Evolutionary conservation across 2,113 vertebrate genomes (phyloP).

Genomic region (Nicator chloris): DNA sequence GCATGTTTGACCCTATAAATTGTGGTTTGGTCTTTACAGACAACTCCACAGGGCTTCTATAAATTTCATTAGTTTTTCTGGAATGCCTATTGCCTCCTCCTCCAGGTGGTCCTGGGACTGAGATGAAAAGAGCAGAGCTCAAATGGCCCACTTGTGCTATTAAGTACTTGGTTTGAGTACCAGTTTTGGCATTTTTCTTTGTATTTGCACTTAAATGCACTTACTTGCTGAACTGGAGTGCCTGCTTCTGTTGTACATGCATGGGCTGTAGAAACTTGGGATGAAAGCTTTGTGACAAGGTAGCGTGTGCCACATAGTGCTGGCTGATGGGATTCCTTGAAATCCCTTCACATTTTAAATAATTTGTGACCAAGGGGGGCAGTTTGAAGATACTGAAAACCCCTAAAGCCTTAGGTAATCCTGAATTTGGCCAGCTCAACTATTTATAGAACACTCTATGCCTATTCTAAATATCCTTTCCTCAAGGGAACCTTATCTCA

Average conservation of each 20-base stretch:
- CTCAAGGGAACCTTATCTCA: constrained; percentile 9
- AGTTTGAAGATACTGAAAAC: background rate
- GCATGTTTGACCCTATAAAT: background rate
- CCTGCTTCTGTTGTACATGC: background rate
- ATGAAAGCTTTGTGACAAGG: background rate
- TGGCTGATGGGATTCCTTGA: background rate
- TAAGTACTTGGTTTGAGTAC: background rate
- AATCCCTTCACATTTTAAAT: background rate
- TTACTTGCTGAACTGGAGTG: background rate
- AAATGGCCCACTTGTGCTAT: background rate
- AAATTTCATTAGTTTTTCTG: background rate
- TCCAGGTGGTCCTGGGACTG: background rate
- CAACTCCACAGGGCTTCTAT: background rate
- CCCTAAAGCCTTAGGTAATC: background rate
- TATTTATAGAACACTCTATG: constrained; percentile 20
- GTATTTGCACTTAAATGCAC: background rate
- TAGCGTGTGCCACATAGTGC: background rate
- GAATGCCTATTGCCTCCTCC: background rate
- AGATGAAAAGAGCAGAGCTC: background rate
- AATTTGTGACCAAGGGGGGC: background rate
- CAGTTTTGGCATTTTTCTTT: background rate
- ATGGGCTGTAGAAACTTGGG: background rate
- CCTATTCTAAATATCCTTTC: constrained; percentile 13
- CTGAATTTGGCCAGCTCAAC: background rate
- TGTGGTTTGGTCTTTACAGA: background rate